Percentiles rank a stretch among this genome's conserved stretches.
Conservation (phyloP, 64 coral and sea anemone species). For the Anthopleura sola region DNA sequence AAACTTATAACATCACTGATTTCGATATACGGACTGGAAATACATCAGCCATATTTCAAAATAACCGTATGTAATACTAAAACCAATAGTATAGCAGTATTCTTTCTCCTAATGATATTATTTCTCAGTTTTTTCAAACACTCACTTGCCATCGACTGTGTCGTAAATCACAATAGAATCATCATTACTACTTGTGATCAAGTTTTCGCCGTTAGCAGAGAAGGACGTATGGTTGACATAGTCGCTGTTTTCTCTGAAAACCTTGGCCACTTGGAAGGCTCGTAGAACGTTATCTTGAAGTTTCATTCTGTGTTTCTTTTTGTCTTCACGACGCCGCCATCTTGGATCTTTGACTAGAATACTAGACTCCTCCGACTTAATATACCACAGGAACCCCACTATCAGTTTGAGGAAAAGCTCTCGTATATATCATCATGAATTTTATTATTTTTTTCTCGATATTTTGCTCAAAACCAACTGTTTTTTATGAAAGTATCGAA, state of each 20-base stretch:
- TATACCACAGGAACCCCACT: not conserved
- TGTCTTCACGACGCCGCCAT: conserved; percentile 21
- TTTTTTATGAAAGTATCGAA: no score
- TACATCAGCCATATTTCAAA: no score
- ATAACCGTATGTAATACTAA: no score
- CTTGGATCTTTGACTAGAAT: not conserved
- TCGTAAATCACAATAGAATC: conserved; percentile 99
- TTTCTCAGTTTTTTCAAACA: not conserved
- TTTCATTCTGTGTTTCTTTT: conserved; percentile 58
- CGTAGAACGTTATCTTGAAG: conserved; percentile 83
- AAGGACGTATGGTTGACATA: conserved; percentile 90
- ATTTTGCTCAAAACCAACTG: not conserved
- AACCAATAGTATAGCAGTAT: not conserved
- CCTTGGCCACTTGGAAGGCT: conserved; percentile 87
- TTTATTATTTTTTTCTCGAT: not conserved
- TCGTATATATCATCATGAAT: no score
- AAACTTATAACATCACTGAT: no score
- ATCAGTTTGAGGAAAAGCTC: not conserved
- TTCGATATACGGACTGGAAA: no score
- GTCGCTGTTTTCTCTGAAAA: conserved; percentile 98
- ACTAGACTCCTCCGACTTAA: not conserved
- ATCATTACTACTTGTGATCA: conserved; percentile 95
- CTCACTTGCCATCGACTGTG: conserved; percentile 95
- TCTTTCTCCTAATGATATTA: not conserved
- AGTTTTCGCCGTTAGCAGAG: conserved; percentile 86